Conservation (phyloP, 2,113 vertebrate genomes). For the Oncorhynchus keta region DNA sequence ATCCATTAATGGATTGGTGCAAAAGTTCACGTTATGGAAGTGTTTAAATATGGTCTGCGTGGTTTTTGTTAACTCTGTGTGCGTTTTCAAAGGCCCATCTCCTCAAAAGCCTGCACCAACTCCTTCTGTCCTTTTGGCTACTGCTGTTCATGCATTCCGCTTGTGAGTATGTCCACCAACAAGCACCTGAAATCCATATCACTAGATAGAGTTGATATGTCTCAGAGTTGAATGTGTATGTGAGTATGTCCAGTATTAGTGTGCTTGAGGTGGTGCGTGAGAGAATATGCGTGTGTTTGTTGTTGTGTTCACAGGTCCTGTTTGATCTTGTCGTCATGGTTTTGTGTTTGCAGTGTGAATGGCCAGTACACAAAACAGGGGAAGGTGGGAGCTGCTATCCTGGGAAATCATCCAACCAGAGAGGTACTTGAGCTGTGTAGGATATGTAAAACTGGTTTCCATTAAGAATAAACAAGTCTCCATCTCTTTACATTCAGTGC, state of each 20-base stretch:
- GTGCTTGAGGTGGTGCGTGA: too few relatives aligned
- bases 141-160: constrained; percentile 75
- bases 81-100: constrained; percentile 15
- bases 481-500: neutral
- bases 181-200: too few relatives aligned
- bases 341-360: constrained; percentile 68
- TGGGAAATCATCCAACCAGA: constrained; percentile 77
- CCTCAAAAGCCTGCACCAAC: constrained; percentile 54
- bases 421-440: constrained; percentile 65
- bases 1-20: neutral
- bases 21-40: neutral
- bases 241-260: constrained; percentile 26
- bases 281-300: too few relatives aligned
- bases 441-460: neutral
- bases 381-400: constrained; percentile 81
- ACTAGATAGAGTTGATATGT: neutral
- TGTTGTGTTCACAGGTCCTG: too few relatives aligned
- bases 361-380: constrained; percentile 83
- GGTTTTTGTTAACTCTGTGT: neutral
- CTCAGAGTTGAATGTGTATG: constrained; percentile 9
- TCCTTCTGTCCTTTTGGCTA: constrained; percentile 69
- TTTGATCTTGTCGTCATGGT: too few relatives aligned
- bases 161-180: constrained; percentile 73
- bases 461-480: neutral
- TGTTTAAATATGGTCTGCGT: neutral